Evolutionary conservation across 1,140 invertebrate genomes (phyloP), one percentile per base, ranked within the genome.

Genomic region (Drosophila willistoni): DNA sequence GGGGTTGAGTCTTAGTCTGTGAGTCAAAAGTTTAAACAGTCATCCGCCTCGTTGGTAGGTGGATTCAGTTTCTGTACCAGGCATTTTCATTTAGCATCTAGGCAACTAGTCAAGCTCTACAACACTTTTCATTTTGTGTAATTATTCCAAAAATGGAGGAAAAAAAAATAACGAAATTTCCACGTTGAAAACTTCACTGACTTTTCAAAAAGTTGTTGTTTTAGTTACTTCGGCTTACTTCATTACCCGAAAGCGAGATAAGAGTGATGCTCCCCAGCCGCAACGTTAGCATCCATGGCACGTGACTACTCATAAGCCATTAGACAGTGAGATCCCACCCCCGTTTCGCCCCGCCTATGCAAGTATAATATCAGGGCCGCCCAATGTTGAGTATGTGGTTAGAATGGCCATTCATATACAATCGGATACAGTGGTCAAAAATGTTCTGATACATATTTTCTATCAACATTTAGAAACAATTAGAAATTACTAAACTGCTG

Each of bases 231-330:
- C 12, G 19, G 73, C 77, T 73, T 71, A 56, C 63, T 67, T 73
- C 65, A 65, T 77, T 72, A 68, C 41, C 63, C 64, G 69, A 64
- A 51, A 64, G 60, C 55, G 56, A 44, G 67, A 19, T 25, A 29
- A 29, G 47, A 44, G 55, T 19, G 42, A 34, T 10, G 56, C 44
- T 34, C 19, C 41, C 42, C 62, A 64, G 56, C 59, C 33, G 68
- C 76, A 55, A 57, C 39, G 66, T 74, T 76, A 69, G 60, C 69
- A 69, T 70, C 47, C 54, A 42, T 64, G 77, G 81, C 67, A 84
- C 81, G 81, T 84, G 81, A 84, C 81, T 85, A 84, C 81, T 84
- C 81, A 84, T 89, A 87, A 87, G 83, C 84, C 83, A 87, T 87
- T 87, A 89, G 84, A 54, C 64, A 61, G 41, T 25, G 65, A 39